Percentiles rank a stretch among this genome's conserved stretches.
These are phyloP conservation scores for Pseudococcus longispinus DNA, from an alignment of 2,888 invertebrate species.

Conservation along the genomic window DNA sequence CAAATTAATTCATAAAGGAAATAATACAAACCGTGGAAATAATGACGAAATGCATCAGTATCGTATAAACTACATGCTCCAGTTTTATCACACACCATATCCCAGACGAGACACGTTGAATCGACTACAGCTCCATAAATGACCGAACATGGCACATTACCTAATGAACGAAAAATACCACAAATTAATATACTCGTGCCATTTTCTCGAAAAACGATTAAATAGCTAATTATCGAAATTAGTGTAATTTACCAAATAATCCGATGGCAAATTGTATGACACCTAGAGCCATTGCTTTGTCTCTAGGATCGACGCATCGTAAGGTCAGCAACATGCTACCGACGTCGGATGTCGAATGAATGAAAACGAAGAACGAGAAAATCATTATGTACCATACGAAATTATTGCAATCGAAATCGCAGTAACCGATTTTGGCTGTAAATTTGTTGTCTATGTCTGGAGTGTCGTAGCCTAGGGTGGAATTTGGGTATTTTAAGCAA, in stretches of 20 bases:
- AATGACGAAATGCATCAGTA: constrained; percentile 79
- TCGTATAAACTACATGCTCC: constrained; percentile 91
- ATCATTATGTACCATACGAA: constrained; percentile 80
- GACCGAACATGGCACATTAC: constrained; percentile 94
- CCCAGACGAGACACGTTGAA: constrained; percentile 88
- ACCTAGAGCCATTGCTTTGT: constrained; percentile 94
- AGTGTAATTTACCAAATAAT: constrained; percentile 72
- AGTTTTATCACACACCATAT: constrained; percentile 78
- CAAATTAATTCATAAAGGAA: background rate
- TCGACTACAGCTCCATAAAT: constrained; percentile 92
- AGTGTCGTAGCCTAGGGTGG: constrained; percentile 5
- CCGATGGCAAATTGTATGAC: constrained; percentile 93
- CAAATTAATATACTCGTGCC: background rate
- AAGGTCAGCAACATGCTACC: constrained; percentile 89
- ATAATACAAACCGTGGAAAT: constrained; percentile 76
- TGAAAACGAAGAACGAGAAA: constrained; percentile 87
- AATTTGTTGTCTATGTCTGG: background rate
- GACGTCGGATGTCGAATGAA: constrained; percentile 91
- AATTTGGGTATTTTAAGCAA: constrained; percentile 62
- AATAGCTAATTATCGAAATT: background rate
- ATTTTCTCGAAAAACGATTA: no score
- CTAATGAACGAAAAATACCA: constrained; percentile 61
- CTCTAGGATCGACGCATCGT: constrained; percentile 88
- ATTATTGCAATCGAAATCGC: constrained; percentile 79
- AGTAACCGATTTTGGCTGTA: constrained; percentile 78